Conservation (phyloP, 2,113 vertebrate species). For the Odocoileus hemionus region DNA sequence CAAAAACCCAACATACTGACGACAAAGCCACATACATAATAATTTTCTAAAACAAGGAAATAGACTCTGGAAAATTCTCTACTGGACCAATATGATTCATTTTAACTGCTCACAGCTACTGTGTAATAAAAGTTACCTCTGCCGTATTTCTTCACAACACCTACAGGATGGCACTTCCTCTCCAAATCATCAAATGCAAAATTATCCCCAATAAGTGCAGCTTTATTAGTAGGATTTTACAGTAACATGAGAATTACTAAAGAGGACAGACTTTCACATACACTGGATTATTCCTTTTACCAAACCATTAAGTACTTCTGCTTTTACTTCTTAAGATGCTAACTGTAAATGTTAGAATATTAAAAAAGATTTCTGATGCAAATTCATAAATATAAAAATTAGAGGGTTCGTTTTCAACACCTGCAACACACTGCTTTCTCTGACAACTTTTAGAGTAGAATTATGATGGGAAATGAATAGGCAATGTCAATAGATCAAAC, state of each 20-base stretch:
- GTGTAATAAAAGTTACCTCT: background rate
- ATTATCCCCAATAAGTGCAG: background rate
- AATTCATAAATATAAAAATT: background rate
- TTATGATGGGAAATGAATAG: background rate
- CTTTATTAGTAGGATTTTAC: background rate
- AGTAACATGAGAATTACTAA: background rate
- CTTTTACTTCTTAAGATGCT: constrained; percentile 2
- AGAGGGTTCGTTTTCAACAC: background rate
- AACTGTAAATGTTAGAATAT: background rate
- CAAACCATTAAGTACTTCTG: background rate
- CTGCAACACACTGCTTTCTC: background rate
- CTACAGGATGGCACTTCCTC: background rate
- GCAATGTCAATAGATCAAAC: background rate
- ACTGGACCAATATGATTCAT: background rate
- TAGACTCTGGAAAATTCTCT: background rate
- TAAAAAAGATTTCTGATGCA: background rate
- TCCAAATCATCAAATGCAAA: background rate
- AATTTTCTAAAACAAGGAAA: background rate
- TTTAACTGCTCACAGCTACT: background rate
- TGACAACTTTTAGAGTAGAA: background rate
- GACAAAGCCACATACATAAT: background rate
- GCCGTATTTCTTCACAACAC: background rate
- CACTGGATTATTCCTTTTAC: background rate
- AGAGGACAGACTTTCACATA: background rate
- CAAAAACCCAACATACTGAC: background rate